Base-by-base conservation (phyloP, 1,140 invertebrate species). In the Leptinotarsa texana region DNA sequence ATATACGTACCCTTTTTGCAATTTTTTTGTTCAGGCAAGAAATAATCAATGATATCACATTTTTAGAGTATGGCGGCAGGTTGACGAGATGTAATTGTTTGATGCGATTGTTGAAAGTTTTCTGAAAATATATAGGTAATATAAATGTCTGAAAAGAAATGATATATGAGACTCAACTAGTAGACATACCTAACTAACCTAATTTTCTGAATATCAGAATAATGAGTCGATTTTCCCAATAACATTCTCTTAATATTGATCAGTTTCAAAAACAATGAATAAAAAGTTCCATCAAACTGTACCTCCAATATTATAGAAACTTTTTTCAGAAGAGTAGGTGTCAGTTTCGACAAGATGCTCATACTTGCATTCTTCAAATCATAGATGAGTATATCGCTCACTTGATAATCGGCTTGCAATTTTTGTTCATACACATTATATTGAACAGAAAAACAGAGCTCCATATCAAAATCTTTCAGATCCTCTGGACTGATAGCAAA, bases 61-160 rank as follows among this genome's bases (percentile, higher is more conserved):
- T 11, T 42, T 42, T 42, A 0, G 33, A 42, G 8, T 42, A 42
- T 3, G 33, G 8, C 33, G 87, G 86, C 47, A 85, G 83, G 80
- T 89, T 88, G n/a, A 90, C 82, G 73, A 88, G 87, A 77, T 89
- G 87, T 49, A 89, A 84, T 6, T 85, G 86, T 74, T 89, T 88
- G 5, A 87, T 86, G 72, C 88, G 82, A 47, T 88, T 84, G 3
- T 88, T 89, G 80, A 86, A 87, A 4, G 86, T 89, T 72, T 89
- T 88, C 82, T 79, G 61, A 42, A 74, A 78, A 27, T 63, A 4
- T 17, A 42, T 3, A 42, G 0, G 33, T 3, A 42, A 8, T 42
- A 11, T 42, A 42, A 42, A 11, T 42, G 33, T 3, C 3, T 11
- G 33, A 42, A 11, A 1, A 42, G 8, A 42, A 42, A 42, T 42